Conservation (phyloP, 2,113 vertebrate species). For the Pedionomus torquatus region DNA sequence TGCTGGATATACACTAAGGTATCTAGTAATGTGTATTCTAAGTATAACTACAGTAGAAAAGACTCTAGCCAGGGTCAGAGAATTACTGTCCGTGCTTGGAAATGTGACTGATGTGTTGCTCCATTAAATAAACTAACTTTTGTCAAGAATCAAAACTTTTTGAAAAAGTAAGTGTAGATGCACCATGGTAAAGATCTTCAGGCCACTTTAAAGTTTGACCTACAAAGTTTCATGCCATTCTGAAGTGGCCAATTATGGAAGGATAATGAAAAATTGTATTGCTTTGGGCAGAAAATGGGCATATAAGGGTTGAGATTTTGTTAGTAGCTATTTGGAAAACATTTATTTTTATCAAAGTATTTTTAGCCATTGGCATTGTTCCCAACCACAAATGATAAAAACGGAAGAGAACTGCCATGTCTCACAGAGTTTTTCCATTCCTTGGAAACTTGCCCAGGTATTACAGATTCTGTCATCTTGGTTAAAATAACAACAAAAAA, state of each 20-base stretch:
- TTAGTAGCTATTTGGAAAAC: constrained; percentile 36
- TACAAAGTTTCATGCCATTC: not conserved
- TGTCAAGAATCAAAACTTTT: not conserved
- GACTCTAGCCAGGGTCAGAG: not conserved
- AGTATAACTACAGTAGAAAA: not conserved
- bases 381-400: constrained; percentile 31
- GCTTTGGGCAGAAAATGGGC: not conserved
- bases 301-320: constrained; percentile 20
- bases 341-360: constrained; percentile 64
- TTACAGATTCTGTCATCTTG: not conserved
- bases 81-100: not conserved
- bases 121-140: not conserved
- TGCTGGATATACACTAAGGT: not conserved
- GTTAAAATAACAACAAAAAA: not conserved
- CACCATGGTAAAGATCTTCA: not conserved
- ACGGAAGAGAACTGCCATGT: not conserved
- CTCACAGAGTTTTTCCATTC: not conserved
- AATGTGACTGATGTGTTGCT: not conserved
- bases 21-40: not conserved
- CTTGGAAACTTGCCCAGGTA: not conserved
- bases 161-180: not conserved
- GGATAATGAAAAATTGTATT: constrained; percentile 11
- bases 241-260: not conserved
- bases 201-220: not conserved
- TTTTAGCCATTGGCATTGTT: constrained; percentile 47